phyloP scores from a whole-genome alignment of 2,888 invertebrate genomes.

The Eutolmus rufibarbis region DNA sequence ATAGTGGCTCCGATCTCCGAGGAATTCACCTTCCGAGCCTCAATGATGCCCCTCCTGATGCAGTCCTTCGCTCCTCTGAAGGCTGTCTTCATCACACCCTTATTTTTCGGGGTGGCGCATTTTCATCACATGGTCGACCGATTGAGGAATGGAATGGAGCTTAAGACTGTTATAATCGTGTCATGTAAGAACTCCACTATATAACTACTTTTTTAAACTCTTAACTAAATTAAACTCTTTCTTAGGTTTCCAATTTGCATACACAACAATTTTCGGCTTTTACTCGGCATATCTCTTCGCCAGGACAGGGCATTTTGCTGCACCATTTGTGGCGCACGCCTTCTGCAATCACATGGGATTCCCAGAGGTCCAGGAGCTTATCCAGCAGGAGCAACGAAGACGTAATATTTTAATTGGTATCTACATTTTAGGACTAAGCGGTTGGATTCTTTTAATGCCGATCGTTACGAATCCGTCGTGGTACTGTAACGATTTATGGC shows the following conservation, averaged over 20 bases:
- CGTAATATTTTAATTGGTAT: conserved; percentile 70
- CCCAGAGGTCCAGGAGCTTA: conserved; percentile 81
- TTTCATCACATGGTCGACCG: conserved; percentile 90
- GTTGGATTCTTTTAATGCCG: conserved; percentile 79
- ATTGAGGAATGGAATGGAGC: conserved; percentile 73
- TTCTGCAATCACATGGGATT: conserved; percentile 98
- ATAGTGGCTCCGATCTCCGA: conserved; percentile 92
- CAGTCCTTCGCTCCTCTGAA: conserved; percentile 79
- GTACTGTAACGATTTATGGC: conserved; percentile 68
- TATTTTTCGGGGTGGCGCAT: conserved; percentile 94
- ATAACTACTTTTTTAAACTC: neutral
- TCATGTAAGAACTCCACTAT: conserved; percentile 70
- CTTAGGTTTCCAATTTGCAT: conserved; percentile 84
- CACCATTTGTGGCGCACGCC: conserved; percentile 88
- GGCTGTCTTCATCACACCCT: conserved; percentile 83
- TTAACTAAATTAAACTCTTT: neutral
- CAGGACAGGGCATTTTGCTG: conserved; percentile 87
- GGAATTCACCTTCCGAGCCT: conserved; percentile 94
- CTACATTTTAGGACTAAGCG: conserved; percentile 77
- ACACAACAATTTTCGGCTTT: conserved; percentile 91
- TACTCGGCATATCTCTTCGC: conserved; percentile 93
- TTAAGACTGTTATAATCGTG: conserved; percentile 73
- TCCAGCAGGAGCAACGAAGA: conserved; percentile 66
- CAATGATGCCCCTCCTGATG: conserved; percentile 89
- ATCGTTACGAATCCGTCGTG: conserved; percentile 77